Evolutionary conservation across 2,113 vertebrate genomes (phyloP).

Genomic region (Verasper variegatus): DNA sequence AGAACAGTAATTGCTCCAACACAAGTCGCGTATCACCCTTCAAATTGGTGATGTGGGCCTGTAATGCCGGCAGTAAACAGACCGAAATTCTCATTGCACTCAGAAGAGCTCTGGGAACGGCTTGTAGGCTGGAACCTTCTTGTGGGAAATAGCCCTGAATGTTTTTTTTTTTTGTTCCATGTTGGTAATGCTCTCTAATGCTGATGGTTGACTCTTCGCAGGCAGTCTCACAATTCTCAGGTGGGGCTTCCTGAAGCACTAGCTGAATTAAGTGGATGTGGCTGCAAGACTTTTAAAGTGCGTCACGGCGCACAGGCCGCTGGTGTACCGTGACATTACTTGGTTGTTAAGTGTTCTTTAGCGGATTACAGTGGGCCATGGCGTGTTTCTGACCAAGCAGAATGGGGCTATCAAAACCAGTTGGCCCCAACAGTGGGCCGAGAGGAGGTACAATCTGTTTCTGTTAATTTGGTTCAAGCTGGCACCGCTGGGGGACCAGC

Average conservation of each 20-base stretch:
- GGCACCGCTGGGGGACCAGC: conserved; percentile 58
- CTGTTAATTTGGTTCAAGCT: conserved; percentile 65
- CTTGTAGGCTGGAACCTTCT: conserved; percentile 57
- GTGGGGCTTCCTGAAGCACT: conserved; percentile 77
- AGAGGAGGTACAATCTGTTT: conserved; percentile 57
- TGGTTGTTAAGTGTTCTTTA: conserved; percentile 70
- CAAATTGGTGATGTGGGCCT: conserved; percentile 61
- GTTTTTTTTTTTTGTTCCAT: conserved; percentile 56
- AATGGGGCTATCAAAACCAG: conserved; percentile 70
- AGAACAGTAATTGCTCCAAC: conserved; percentile 65
- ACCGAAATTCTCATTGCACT: conserved; percentile 70
- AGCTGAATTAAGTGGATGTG: conserved; percentile 82
- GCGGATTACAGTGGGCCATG: conserved; percentile 58
- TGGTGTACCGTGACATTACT: conserved; percentile 70
- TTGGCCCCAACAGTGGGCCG: conserved; percentile 50
- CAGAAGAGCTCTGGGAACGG: conserved; percentile 66
- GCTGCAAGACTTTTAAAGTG: conserved; percentile 74
- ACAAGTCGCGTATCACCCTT: conserved; percentile 41
- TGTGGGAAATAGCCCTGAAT: conserved; percentile 71
- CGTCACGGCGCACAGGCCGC: conserved; percentile 50
- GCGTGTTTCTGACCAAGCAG: conserved; percentile 69
- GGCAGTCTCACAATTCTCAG: conserved; percentile 79
- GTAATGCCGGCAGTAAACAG: conserved; percentile 46
- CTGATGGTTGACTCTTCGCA: conserved; percentile 80
- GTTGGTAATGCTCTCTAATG: conserved; percentile 80